Percentiles rank a stretch among this genome's conserved stretches.
Conservation (phyloP, 2,888 invertebrate genomes). For the Nezara viridula region DNA sequence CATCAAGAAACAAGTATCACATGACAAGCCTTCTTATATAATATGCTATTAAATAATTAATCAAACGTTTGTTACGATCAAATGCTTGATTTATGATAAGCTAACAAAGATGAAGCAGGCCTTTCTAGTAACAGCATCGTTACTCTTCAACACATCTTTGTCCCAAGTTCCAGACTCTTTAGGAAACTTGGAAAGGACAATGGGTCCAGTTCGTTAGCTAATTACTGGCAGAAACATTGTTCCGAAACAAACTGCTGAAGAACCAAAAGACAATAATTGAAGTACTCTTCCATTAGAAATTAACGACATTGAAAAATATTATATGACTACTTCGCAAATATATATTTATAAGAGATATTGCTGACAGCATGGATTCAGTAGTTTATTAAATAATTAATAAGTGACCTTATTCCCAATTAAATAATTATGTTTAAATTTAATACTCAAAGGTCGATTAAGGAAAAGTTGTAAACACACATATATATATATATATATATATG, state of each 20-base stretch:
- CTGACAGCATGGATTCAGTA: too few species aligned
- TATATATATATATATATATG: too few species aligned
- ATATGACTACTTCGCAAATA: too few species aligned
- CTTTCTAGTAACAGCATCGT: not conserved
- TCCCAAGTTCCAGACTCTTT: not conserved
- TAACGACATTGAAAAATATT: not conserved
- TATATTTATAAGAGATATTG: too few species aligned
- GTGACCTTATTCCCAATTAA: too few species aligned
- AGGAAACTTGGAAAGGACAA: not conserved
- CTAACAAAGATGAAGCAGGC: not conserved
- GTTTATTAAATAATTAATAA: too few species aligned
- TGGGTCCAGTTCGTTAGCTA: conserved; percentile 4
- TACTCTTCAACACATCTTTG: not conserved
- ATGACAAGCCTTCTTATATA: not conserved
- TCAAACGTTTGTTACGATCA: not conserved
- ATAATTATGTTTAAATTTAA: too few species aligned
- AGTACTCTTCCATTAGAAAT: not conserved
- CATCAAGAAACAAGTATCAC: not conserved
- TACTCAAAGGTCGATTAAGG: too few species aligned
- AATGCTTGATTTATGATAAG: not conserved
- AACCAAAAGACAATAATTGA: conserved; percentile 9
- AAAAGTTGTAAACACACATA: too few species aligned
- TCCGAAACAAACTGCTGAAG: not conserved
- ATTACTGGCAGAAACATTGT: not conserved
- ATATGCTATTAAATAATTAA: not conserved